These are phyloP conservation scores for Myotis pilosus DNA, from an alignment of 2,797 vertebrate genomes.

Conservation along the genomic window DNA sequence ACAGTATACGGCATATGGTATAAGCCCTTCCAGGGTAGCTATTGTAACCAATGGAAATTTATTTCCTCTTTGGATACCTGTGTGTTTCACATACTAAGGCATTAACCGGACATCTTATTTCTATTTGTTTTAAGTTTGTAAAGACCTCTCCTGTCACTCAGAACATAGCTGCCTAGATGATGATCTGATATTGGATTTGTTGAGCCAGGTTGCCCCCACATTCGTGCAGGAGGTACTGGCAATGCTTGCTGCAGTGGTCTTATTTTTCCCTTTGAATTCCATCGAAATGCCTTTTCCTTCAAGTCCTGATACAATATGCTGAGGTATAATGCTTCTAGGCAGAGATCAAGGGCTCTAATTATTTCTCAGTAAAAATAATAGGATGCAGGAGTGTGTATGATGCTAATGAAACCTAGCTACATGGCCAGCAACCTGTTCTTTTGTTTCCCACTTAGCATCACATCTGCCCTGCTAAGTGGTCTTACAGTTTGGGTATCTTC, in stretches of 20 bases:
- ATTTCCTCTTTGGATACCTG: not conserved
- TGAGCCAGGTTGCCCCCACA: not conserved
- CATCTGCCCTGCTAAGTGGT: slow-evolving; percentile 3
- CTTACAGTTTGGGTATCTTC: slow-evolving; percentile 37
- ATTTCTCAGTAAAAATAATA: slow-evolving; percentile 56
- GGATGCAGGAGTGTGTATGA: slow-evolving; percentile 41
- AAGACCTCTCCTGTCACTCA: not conserved
- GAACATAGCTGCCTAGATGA: slow-evolving; percentile 2
- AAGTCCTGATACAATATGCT: not conserved
- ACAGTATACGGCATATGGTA: not conserved
- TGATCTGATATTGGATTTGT: not conserved
- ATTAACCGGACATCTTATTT: slow-evolving; percentile 4
- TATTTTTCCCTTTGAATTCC: slow-evolving; percentile 24
- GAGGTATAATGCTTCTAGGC: not conserved
- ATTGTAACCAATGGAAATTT: not conserved
- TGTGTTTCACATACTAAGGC: not conserved
- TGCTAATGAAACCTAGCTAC: slow-evolving; percentile 56
- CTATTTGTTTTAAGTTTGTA: not conserved
- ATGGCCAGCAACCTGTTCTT: slow-evolving; percentile 36
- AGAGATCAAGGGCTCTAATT: slow-evolving; percentile 47
- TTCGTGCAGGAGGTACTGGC: not conserved
- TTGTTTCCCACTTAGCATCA: slow-evolving; percentile 53
- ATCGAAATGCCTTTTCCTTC: slow-evolving; percentile 12
- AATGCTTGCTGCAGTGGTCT: not conserved
- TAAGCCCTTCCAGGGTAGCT: not conserved